These are phyloP conservation scores for Thunnus maccoyii DNA, from an alignment of 2,113 vertebrate species.

Conservation along the genomic window DNA sequence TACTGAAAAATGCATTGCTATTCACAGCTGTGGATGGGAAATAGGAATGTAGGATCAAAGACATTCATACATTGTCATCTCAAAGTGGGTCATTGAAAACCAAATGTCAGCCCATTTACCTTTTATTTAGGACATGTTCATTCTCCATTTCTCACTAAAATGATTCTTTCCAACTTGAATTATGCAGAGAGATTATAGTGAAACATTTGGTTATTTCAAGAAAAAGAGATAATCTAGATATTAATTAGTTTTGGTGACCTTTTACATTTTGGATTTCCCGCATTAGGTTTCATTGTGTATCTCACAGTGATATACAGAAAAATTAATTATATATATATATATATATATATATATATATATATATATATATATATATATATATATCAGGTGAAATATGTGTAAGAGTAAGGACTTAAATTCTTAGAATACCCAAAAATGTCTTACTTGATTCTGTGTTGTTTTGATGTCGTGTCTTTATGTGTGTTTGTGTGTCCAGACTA, in stretches of 20 bases:
- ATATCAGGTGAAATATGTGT: background rate
- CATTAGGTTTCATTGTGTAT: no score
- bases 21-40: constrained; percentile 7
- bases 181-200: background rate
- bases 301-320: background rate
- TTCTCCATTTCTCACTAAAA: background rate
- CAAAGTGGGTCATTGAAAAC: constrained; percentile 16
- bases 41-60: background rate
- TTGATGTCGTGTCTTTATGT: background rate
- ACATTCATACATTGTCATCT: background rate
- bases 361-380: background rate
- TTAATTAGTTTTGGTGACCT: background rate
- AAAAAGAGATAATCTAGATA: constrained; percentile 1
- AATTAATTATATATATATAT: background rate
- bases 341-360: background rate
- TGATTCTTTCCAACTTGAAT: background rate
- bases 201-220: background rate
- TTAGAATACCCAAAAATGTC: background rate
- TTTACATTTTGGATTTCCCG: background rate
- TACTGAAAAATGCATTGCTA: background rate
- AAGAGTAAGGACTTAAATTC: no score
- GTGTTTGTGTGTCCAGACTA: constrained; percentile 85
- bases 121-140: background rate
- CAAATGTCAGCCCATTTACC: background rate
- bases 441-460: background rate